phyloP scores from a whole-genome alignment of 92 coral and sea anemone species.

The Actinernus sp. region DNA sequence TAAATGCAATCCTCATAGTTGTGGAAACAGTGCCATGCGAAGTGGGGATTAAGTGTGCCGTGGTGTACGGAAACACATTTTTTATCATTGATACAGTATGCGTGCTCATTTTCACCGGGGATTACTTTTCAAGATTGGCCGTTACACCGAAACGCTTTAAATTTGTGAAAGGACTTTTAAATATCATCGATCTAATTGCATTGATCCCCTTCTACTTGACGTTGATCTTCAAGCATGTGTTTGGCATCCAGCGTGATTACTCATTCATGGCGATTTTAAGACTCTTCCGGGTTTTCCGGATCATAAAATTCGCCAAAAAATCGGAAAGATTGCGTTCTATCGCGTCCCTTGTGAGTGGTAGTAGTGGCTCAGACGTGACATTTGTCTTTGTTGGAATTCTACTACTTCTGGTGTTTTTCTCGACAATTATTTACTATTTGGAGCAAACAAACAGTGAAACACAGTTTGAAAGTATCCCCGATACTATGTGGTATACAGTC shows the following conservation, averaged over 20 bases:
- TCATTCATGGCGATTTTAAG: conserved; percentile 49
- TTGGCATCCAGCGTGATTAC: conserved; percentile 27
- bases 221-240: conserved; percentile 17
- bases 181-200: conserved; percentile 56
- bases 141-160: conserved; percentile 31
- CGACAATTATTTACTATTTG: conserved; percentile 44
- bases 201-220: conserved; percentile 54
- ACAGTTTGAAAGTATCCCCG: conserved; percentile 53
- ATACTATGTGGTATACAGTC: conserved; percentile 69
- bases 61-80: conserved; percentile 16
- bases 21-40: conserved; percentile 35
- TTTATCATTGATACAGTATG: conserved; percentile 40
- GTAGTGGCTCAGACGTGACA: conserved; percentile 20
- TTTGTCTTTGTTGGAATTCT: conserved; percentile 36
- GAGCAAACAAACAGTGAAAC: conserved; percentile 32
- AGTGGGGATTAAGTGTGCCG: conserved; percentile 39
- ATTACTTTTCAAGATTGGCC: conserved; percentile 24
- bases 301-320: conserved; percentile 44
- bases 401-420: conserved; percentile 35
- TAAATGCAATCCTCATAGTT: conserved; percentile 21
- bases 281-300: conserved; percentile 52
- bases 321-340: conserved; percentile 27
- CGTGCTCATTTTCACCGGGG: conserved; percentile 51
- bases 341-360: conserved; percentile 14
- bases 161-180: conserved; percentile 37